These are phyloP conservation scores for Antechinus stuartii DNA, from an alignment of 2,113 vertebrate genomes.

Conservation along the genomic window DNA sequence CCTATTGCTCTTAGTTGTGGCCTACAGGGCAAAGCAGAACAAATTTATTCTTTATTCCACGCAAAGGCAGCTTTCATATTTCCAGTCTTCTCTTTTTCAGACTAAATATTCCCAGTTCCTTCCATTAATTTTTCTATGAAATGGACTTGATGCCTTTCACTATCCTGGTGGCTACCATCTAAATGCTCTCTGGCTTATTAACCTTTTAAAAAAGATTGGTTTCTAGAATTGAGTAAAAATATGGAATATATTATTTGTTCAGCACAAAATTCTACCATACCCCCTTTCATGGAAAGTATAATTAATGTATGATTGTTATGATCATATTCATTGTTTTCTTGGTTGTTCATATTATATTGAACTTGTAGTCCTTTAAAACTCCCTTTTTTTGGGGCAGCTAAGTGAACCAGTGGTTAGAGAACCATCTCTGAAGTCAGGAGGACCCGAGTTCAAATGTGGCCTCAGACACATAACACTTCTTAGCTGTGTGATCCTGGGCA, in stretches of 20 bases:
- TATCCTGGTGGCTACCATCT: not conserved
- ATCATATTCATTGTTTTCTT: not conserved
- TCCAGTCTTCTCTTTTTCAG: not conserved
- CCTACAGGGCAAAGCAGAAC: not conserved
- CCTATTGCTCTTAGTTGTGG: not conserved
- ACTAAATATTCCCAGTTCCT: not conserved
- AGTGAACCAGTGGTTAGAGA: no score
- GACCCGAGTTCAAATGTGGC: no score
- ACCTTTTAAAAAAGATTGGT: not conserved
- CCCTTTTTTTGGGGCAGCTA: not conserved
- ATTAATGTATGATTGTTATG: not conserved
- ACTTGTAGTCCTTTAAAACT: not conserved
- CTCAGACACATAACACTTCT: no score
- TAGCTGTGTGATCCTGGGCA: no score
- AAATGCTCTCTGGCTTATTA: not conserved
- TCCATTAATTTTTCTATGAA: not conserved
- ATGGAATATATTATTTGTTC: not conserved
- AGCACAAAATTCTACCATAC: not conserved
- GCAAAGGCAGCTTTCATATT: not conserved
- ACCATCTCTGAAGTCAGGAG: no score
- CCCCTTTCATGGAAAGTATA: not conserved
- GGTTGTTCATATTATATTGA: not conserved
- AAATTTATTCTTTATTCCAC: not conserved
- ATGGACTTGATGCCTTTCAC: not conserved
- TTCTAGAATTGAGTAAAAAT: not conserved